Evolutionary conservation across 2,888 invertebrate species (phyloP), one percentile per base, ranked within the genome.

Genomic region (Rapana venosa): DNA sequence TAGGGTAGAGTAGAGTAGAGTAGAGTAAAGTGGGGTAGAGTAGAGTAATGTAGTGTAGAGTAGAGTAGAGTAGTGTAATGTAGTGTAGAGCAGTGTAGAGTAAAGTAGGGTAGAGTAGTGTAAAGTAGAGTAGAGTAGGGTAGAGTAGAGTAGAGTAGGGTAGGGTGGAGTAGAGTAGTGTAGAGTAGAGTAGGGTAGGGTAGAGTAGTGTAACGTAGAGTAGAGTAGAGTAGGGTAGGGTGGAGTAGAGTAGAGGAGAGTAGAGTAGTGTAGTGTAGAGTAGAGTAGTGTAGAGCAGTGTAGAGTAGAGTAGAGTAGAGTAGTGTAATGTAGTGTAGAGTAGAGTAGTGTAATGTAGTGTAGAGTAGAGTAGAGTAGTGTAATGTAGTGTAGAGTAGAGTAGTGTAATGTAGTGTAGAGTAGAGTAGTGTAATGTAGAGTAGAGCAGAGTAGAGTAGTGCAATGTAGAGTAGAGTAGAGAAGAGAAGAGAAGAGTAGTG

Each of bases 221-320:
- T 74, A 74, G 26, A 22, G n/a, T 74, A 74, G 74, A 22, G 74
- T 26, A 74, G 74, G n/a, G n/a, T n/a, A n/a, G n/a, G n/a, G n/a
- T n/a, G 26, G 74, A 22, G 74, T 74, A 74, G 26, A 22, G 74
- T 74, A 11, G 74, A 22, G 74, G 6, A n/a, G n/a, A n/a, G n/a
- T n/a, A n/a, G n/a, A n/a, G 74, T 74, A 74, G 26, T 74, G 74
- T 74, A 74, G 74, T 74, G 74, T 74, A 74, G 74, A 6, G 74
- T 74, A 74, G 74, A 22, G 74, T 74, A 74, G 74, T 17, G 74
- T 74, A 74, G 74, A 6, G 74, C 26, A n/a, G n/a, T n/a, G n/a
- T n/a, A n/a, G n/a, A n/a, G n/a, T n/a, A n/a, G 74, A 6, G n/a
- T 74, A n/a, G n/a, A n/a, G 74, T n/a, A n/a, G n/a, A n/a, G n/a